Percentiles rank a stretch among this genome's conserved stretches.
These are phyloP conservation scores for Parapsyche elsis DNA, from an alignment of 1,140 invertebrate genomes.

Conservation along the genomic window DNA sequence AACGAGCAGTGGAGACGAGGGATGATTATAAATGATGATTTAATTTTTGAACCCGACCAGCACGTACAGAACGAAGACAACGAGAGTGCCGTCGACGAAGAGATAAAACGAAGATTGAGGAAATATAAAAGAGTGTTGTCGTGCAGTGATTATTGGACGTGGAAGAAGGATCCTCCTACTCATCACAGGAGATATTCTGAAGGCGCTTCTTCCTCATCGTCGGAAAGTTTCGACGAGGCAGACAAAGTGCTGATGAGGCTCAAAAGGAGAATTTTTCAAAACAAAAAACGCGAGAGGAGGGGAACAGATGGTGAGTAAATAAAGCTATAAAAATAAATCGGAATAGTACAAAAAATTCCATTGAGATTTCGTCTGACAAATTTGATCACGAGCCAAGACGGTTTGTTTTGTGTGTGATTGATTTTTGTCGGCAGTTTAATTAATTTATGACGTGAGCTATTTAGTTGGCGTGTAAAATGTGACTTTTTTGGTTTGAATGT, in stretches of 20 bases:
- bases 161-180: constrained; percentile 57
- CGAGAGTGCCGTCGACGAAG: constrained; percentile 62
- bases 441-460: constrained; percentile 6
- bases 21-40: constrained; percentile 48
- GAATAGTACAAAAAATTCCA: constrained; percentile 7
- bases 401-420: constrained; percentile 37
- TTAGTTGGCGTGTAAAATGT: neutral
- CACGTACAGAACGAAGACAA: constrained; percentile 51
- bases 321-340: neutral
- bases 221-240: constrained; percentile 67
- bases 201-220: constrained; percentile 62
- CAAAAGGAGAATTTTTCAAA: constrained; percentile 65
- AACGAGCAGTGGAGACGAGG: constrained; percentile 56
- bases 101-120: constrained; percentile 65
- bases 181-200: constrained; percentile 59
- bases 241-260: constrained; percentile 65
- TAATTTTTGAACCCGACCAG: constrained; percentile 33
- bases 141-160: constrained; percentile 61
- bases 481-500: neutral
- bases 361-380: neutral
- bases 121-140: constrained; percentile 66
- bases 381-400: constrained; percentile 35
- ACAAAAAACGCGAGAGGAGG: constrained; percentile 65
- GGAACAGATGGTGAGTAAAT: constrained; percentile 52
- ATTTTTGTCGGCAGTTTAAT: constrained; percentile 48